phyloP scores from a whole-genome alignment of 2,113 vertebrate genomes.

The human (Homo sapiens) region GRCh38 chrX:118378001-118378500 shows the following conservation, averaged over 20 bases:
- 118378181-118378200: too few species aligned
- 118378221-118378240: too few species aligned
- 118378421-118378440: constrained; percentile 88
- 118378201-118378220: too few species aligned
- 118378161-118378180: too few species aligned
- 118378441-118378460: constrained; percentile 88
- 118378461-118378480: constrained; percentile 47
- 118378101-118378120: too few species aligned
- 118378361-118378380: constrained; percentile 39
- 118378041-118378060: too few species aligned
- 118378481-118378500: constrained; percentile 38
- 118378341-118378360: not conserved
- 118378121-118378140: too few species aligned
- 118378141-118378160: too few species aligned
- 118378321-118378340: not conserved
- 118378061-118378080: too few species aligned
- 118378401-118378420: constrained; percentile 85
- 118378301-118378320: not conserved
- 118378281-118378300: not conserved
- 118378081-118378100: too few species aligned
- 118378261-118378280: constrained; percentile 32
- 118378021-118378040: too few species aligned
- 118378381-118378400: constrained; percentile 57
- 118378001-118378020: too few species aligned
- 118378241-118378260: not conserved